Evolutionary conservation across 2,888 invertebrate genomes (phyloP).

Genomic region (Drosophila gaucha): DNA sequence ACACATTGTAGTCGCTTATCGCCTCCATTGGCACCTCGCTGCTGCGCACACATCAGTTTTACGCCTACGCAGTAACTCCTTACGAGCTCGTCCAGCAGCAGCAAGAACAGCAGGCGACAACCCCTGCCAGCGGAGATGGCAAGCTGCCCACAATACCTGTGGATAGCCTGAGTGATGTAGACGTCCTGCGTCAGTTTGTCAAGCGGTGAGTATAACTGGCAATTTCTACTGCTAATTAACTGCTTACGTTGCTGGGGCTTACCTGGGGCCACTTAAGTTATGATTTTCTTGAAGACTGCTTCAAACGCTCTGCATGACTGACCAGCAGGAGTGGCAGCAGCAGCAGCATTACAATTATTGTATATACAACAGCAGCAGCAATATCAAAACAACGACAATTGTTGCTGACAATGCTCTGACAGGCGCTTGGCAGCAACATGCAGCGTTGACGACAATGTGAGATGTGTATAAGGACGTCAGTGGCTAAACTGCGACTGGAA

Average conservation of each 20-base stretch:
- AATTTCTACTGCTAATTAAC: conserved; percentile 26
- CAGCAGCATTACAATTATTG: conserved; percentile 42
- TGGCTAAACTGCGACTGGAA: conserved; percentile 65
- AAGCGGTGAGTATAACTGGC: conserved; percentile 86
- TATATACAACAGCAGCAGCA: conserved; percentile 31
- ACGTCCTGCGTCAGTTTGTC: conserved; percentile 93
- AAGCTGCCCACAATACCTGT: conserved; percentile 84
- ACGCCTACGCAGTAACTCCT: conserved; percentile 84
- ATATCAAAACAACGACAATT: conserved; percentile 14
- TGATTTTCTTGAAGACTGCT: conserved; percentile 47
- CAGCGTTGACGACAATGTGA: conserved; percentile 29
- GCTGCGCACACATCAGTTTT: conserved; percentile 83
- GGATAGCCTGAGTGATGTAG: conserved; percentile 85
- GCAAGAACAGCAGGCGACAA: conserved; percentile 26
- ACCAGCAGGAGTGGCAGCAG: conserved; percentile 19
- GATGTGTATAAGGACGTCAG: conserved; percentile 25
- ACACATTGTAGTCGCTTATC: conserved; percentile 78
- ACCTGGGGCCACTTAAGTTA: conserved; percentile 33
- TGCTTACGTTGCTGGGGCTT: conserved; percentile 3
- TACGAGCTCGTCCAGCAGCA: conserved; percentile 80
- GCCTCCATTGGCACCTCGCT: conserved; percentile 83
- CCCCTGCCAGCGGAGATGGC: conserved; percentile 53
- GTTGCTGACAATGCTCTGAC: conserved; percentile 74
- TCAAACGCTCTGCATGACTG: conserved; percentile 7
- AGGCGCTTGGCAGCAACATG: conserved; percentile 66